Base-by-base conservation (phyloP, 2,888 invertebrate species). In the Scaeva pyrastri region DNA sequence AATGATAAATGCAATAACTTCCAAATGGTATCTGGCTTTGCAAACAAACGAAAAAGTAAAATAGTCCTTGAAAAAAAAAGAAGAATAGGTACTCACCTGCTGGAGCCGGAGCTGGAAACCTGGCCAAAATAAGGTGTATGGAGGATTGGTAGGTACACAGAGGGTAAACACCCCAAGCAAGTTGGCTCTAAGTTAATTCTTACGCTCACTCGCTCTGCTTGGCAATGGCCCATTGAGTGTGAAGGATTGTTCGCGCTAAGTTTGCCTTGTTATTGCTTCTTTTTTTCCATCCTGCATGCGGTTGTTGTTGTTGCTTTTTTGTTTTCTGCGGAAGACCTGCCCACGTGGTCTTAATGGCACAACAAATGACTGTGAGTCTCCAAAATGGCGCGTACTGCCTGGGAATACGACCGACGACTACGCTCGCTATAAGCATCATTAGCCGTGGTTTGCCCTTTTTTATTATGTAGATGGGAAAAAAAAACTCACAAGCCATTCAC, bases 1-100 rank as follows among this genome's bases (percentile, higher is more conserved):
- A 86, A 86, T 86, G 86, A 86, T 86, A 86, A 86, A 86, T 86
- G 86, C 86, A 86, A 86, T 86, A 86, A 86, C 86, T 85, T 85
- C 76, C 85, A 85, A 85, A 81, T 81, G 81, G 86, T 82, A 86
- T 86, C 86, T 86, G 71, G 81, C 77, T 82, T 70, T 77, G 55
- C 86, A 82, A 78, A 77, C 81, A 72, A 76, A 86, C 77, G 52
- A 45, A 76, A 50, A 80, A 79, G 79, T 43, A 66, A 31, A 45
- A 43, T 26, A 81, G 76, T 64, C 23, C 68, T 19, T 55, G 68
- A 74, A 74, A 77, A 74, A 77, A 45, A 74, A 74, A 77, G 71
- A 77, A 45, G 58, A 62, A 73, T 31, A 73, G 60, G 60, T 77
- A 81, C 73, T 60, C 73, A 82, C 81, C 77, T 82, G n/a, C n/a